Percentiles rank a stretch among this genome's conserved stretches.
Evolutionary conservation across 2,113 vertebrate species (phyloP).

Genomic region (Forbesichthys agassizii): DNA sequence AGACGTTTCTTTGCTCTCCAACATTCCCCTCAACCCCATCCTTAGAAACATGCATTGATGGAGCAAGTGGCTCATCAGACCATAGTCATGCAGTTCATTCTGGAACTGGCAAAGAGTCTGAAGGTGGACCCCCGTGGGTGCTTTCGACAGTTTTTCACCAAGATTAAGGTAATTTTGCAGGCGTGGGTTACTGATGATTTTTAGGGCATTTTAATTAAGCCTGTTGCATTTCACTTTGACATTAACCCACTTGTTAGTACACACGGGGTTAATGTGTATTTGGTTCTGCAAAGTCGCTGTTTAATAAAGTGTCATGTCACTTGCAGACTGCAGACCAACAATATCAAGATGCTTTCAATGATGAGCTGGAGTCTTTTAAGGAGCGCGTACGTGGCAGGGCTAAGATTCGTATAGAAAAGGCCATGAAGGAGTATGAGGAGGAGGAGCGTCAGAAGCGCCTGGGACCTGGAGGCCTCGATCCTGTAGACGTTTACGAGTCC

Average conservation of each 20-base stretch:
- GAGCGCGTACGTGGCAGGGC: conserved; percentile 86
- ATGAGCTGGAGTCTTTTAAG: conserved; percentile 91
- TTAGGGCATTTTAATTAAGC: not conserved
- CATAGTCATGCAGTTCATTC: conserved; percentile 96
- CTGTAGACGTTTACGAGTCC: conserved; percentile 88
- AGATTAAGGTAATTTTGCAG: conserved; percentile 82
- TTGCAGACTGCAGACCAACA: conserved; percentile 88
- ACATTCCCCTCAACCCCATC: conserved; percentile 8
- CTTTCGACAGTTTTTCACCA: conserved; percentile 92
- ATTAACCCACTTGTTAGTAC: not conserved
- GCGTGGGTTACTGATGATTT: not conserved
- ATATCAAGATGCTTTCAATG: conserved; percentile 94
- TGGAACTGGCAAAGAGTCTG: conserved; percentile 92
- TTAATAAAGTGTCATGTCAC: not conserved
- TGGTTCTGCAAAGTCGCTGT: no score
- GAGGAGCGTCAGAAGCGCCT: conserved; percentile 87
- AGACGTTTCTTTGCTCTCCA: not conserved
- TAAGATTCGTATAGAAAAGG: conserved; percentile 89
- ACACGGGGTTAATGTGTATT: no score
- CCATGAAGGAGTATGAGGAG: conserved; percentile 89
- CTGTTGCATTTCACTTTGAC: not conserved
- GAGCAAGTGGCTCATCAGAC: conserved; percentile 97
- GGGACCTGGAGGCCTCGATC: conserved; percentile 90
- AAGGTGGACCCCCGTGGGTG: conserved; percentile 92
- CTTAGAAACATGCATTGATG: conserved; percentile 90